A percentile compares a stretch with the other conserved stretches of the same genome.
Conservation (phyloP, 2,888 invertebrate genomes). For the Tiliacea aurago region DNA sequence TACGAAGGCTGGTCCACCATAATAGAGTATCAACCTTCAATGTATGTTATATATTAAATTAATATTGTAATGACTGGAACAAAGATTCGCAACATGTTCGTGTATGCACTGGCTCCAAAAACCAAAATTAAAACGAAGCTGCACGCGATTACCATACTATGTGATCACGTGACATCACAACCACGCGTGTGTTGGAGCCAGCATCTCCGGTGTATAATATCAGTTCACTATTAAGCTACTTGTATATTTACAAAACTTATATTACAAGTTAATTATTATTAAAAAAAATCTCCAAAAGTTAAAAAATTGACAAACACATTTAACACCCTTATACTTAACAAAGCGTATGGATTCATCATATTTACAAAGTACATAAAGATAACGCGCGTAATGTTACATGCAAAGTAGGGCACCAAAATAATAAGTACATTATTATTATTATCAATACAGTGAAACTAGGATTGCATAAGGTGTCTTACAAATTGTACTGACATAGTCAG, state of each 20-base stretch:
- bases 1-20: background rate
- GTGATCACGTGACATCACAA: slow-evolving; percentile 73
- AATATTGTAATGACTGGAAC: slow-evolving; percentile 56
- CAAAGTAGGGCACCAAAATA: slow-evolving; percentile 85
- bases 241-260: slow-evolving; percentile 83
- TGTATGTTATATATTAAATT: slow-evolving; percentile 27
- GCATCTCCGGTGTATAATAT: slow-evolving; percentile 79
- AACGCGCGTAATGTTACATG: slow-evolving; percentile 84
- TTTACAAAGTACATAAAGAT: slow-evolving; percentile 85
- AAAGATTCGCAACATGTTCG: slow-evolving; percentile 43
- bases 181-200: slow-evolving; percentile 72
- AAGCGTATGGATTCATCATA: slow-evolving; percentile 90
- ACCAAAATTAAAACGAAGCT: slow-evolving; percentile 34
- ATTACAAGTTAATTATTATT: slow-evolving; percentile 76
- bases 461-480: slow-evolving; percentile 65
- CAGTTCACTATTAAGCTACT: slow-evolving; percentile 78
- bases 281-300: slow-evolving; percentile 85
- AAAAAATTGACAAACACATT: slow-evolving; percentile 89
- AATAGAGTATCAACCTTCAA: background rate
- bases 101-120: slow-evolving; percentile 55
- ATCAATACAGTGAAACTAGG: slow-evolving; percentile 68
- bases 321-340: slow-evolving; percentile 89
- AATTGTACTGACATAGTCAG: slow-evolving; percentile 44
- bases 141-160: slow-evolving; percentile 39
- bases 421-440: slow-evolving; percentile 83